phyloP scores from a whole-genome alignment of 2,888 invertebrate species.

The Pseudeuparius sepicola region DNA sequence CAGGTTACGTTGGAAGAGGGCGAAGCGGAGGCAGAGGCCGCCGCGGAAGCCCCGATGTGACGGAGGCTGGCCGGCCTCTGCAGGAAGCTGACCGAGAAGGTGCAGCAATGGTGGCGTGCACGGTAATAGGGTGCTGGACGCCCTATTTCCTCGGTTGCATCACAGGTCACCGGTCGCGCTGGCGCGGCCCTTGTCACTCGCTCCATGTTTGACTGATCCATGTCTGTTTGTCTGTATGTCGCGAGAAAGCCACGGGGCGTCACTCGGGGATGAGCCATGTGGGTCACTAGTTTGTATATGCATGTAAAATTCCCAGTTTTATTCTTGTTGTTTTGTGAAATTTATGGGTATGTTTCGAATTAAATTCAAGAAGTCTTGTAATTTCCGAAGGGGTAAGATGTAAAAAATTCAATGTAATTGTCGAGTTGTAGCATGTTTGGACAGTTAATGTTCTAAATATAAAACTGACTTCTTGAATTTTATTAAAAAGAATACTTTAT shows the following conservation, averaged over 20 bases:
- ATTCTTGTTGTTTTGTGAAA: constrained; percentile 21
- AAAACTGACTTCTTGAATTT: no score
- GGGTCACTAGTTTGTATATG: constrained; percentile 6
- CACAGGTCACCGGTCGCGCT: constrained; percentile 34
- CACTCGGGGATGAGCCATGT: neutral
- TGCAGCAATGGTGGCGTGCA: constrained; percentile 78
- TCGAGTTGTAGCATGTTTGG: no score
- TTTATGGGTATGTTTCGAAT: constrained; percentile 10
- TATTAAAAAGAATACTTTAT: no score
- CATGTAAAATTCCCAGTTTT: constrained; percentile 32
- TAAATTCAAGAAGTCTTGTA: no score
- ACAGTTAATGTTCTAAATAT: no score
- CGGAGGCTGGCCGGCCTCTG: constrained; percentile 86
- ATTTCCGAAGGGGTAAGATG: no score
- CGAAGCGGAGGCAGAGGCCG: constrained; percentile 41
- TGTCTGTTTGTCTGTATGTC: no score
- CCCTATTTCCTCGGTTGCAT: constrained; percentile 21
- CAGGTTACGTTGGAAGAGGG: constrained; percentile 79
- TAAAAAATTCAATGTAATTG: no score
- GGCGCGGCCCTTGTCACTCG: constrained; percentile 38
- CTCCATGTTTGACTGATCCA: constrained; percentile 39
- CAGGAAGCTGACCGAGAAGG: constrained; percentile 78
- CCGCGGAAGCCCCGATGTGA: constrained; percentile 71
- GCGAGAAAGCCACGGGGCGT: no score
- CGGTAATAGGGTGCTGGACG: constrained; percentile 42